Conservation (phyloP, 2,113 vertebrate genomes). For the Alligator sinensis region DNA sequence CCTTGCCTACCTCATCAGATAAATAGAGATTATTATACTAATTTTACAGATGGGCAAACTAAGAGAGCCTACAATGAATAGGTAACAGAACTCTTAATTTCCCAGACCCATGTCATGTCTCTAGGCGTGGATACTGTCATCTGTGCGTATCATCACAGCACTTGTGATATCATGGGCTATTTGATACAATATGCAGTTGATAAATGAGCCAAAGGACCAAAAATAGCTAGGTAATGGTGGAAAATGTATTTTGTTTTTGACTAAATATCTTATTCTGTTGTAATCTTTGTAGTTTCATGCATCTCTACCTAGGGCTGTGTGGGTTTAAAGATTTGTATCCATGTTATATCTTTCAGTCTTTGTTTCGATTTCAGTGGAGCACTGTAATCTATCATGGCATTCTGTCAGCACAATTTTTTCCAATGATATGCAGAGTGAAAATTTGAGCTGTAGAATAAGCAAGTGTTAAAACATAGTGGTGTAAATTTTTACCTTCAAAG, state of each 20-base stretch:
- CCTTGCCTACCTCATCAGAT: background rate
- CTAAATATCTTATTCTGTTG: background rate
- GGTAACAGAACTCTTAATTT: background rate
- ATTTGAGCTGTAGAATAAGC: background rate
- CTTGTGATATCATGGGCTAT: background rate
- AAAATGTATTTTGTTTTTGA: background rate
- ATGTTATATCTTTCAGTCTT: background rate
- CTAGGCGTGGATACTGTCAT: background rate
- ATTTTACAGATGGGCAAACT: background rate
- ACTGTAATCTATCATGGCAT: background rate
- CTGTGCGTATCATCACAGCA: background rate
- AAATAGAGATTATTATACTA: background rate
- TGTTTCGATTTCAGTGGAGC: background rate
- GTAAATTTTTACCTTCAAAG: background rate
- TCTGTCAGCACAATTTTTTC: constrained; percentile 16
- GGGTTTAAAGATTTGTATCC: constrained; percentile 7
- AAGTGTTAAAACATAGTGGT: constrained; percentile 26
- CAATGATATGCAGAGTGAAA: background rate
- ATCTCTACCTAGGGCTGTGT: background rate
- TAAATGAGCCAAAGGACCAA: constrained; percentile 3
- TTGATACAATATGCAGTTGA: background rate
- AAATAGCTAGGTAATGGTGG: background rate
- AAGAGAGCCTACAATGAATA: background rate
- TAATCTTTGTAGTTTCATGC: background rate
- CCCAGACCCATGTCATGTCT: background rate